A percentile compares a stretch with the other conserved stretches of the same genome.
Conservation (phyloP, 1,140 invertebrate genomes). For the Drosophila aff. region DNA sequence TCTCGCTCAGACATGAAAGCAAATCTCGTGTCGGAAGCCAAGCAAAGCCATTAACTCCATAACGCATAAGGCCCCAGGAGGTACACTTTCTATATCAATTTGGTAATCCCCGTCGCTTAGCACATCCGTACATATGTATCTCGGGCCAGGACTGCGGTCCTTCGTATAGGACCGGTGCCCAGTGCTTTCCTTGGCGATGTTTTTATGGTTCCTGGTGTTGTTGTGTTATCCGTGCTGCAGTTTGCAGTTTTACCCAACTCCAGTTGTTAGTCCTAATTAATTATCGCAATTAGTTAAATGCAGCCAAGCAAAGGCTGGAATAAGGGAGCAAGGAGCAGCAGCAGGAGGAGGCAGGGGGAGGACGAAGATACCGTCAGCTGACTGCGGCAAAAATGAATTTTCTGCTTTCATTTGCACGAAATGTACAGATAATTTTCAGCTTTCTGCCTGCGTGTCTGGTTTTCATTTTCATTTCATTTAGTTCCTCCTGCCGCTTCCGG, state of each 20-base stretch:
- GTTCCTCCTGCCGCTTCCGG: constrained; percentile 29
- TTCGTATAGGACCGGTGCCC: constrained; percentile 48
- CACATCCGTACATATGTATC: constrained; percentile 25
- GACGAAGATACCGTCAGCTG: constrained; percentile 65
- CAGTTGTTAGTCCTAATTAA: constrained; percentile 78
- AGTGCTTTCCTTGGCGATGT: constrained; percentile 24
- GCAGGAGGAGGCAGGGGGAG: neutral
- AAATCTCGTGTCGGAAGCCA: constrained; percentile 22
- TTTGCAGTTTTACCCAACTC: constrained; percentile 42
- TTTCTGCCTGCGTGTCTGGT: constrained; percentile 65
- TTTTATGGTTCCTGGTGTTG: constrained; percentile 33
- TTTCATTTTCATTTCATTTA: constrained; percentile 64
- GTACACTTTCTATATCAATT: constrained; percentile 46
- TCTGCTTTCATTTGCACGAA: constrained; percentile 74
- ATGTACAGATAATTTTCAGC: constrained; percentile 70
- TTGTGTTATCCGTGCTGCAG: constrained; percentile 48
- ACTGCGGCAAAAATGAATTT: constrained; percentile 78
- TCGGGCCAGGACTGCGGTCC: neutral
- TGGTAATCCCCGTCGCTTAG: constrained; percentile 44
- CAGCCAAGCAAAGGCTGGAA: constrained; percentile 52
- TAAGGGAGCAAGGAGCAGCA: neutral
- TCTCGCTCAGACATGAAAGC: constrained; percentile 13
- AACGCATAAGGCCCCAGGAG: constrained; percentile 18
- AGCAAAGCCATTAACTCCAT: constrained; percentile 34
- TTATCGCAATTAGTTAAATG: constrained; percentile 80